Evolutionary conservation across 2,113 vertebrate species (phyloP).

Genomic region (Pelvicachromis taeniatus): DNA sequence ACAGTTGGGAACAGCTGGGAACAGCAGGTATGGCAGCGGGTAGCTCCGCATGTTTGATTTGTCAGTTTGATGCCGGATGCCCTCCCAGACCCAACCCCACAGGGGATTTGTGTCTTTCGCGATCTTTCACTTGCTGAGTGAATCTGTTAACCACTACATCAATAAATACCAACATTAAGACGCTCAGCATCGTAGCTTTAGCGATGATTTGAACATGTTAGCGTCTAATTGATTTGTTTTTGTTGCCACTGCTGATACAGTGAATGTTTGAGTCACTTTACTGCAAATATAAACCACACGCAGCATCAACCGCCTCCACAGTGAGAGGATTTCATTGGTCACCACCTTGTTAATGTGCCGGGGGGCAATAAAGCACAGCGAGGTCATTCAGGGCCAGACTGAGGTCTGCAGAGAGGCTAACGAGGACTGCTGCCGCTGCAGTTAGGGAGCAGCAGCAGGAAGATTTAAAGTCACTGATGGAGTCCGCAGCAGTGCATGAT

Average conservation of each 20-base stretch:
- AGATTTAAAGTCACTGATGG: not conserved
- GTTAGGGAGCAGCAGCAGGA: not conserved
- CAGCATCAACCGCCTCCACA: not conserved
- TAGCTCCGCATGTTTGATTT: not conserved
- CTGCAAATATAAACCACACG: not conserved
- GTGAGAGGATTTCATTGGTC: not conserved
- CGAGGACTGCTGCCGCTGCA: not conserved
- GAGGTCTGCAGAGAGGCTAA: not conserved
- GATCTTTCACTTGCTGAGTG: not conserved
- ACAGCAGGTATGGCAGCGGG: not conserved
- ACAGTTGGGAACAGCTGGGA: accelerated
- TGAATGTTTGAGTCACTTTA: not conserved
- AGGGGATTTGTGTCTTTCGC: not conserved
- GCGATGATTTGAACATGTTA: not conserved
- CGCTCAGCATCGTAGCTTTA: accelerated
- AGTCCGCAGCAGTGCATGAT: not conserved
- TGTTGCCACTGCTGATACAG: not conserved
- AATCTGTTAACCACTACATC: not conserved
- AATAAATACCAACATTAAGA: accelerated
- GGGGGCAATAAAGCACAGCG: not conserved
- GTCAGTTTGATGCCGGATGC: not conserved
- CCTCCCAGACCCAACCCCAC: not conserved
- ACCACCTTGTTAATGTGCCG: not conserved
- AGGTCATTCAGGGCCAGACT: not conserved
- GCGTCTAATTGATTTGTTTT: not conserved